Evolutionary conservation across 2,888 invertebrate genomes (phyloP).

Genomic region (Phortica okadai): DNA sequence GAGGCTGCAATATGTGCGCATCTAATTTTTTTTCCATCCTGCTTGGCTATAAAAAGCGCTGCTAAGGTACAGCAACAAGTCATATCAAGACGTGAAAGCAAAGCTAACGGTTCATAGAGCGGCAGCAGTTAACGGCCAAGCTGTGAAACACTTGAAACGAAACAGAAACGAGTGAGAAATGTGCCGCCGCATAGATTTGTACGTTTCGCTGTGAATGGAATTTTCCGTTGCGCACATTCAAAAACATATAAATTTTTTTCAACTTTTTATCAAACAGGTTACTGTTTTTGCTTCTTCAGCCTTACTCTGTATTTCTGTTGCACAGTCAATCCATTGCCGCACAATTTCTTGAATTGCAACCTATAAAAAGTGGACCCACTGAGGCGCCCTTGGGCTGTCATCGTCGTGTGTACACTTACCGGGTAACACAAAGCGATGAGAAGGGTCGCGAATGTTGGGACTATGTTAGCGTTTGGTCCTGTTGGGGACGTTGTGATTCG

Average conservation of each 20-base stretch:
- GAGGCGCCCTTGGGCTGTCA: conserved; percentile 81
- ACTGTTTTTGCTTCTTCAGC: conserved; percentile 29
- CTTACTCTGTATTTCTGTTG: conserved; percentile 23
- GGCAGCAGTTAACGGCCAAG: background rate
- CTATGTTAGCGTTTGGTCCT: conserved; percentile 84
- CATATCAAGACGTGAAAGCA: background rate
- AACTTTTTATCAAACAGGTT: conserved; percentile 30
- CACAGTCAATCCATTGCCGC: conserved; percentile 38
- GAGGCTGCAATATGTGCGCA: background rate
- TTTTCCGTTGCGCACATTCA: background rate
- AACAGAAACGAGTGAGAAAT: conserved; percentile 32
- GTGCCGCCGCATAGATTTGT: conserved; percentile 43
- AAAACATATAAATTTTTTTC: background rate
- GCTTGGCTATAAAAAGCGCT: conserved; percentile 25
- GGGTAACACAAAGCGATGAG: conserved; percentile 78
- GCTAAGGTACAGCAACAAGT: conserved; percentile 16
- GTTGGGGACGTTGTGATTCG: conserved; percentile 90
- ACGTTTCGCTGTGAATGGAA: conserved; percentile 21
- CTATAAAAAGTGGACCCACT: conserved; percentile 71
- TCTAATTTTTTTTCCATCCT: background rate
- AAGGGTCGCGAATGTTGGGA: conserved; percentile 86
- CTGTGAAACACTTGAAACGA: background rate
- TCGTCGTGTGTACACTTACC: conserved; percentile 81
- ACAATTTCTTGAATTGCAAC: conserved; percentile 69
- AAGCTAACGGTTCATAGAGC: background rate